phyloP scores from a whole-genome alignment of 2,797 vertebrate genomes.

The Alectoris magna region DNA sequence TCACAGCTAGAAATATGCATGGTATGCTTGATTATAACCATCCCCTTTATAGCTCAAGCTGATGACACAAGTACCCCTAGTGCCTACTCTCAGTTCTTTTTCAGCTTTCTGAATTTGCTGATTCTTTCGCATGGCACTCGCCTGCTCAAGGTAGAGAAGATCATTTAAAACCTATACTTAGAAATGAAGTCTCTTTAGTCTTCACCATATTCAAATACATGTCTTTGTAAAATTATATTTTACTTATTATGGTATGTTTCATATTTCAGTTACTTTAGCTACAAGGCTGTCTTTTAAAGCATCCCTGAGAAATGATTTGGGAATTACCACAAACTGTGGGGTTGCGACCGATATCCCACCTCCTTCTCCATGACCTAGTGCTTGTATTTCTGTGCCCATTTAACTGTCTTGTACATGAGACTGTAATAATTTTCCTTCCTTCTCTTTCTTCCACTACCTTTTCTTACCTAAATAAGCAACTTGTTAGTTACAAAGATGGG shows the following conservation, averaged over 20 bases:
- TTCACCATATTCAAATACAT: background rate
- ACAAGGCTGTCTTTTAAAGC: background rate
- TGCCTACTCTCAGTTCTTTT: background rate
- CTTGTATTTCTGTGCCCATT: background rate
- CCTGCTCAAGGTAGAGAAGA: background rate
- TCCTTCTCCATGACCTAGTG: background rate
- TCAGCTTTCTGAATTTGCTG: background rate
- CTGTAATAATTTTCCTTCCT: background rate
- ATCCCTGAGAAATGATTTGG: too few relatives aligned
- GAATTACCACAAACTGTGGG: background rate
- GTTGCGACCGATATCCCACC: rapidly evolving
- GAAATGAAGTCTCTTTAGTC: background rate
- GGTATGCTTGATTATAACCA: background rate
- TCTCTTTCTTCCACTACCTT: background rate
- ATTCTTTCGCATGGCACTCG: background rate
- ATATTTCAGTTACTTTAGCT: background rate
- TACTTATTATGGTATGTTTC: background rate
- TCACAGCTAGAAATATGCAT: background rate
- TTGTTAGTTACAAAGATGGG: background rate
- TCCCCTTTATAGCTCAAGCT: background rate
- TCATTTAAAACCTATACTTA: background rate
- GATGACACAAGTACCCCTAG: background rate
- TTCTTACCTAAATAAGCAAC: background rate
- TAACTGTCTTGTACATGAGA: background rate
- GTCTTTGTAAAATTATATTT: background rate